A percentile compares a stretch with the other conserved stretches of the same genome.
Conservation (phyloP, 2,797 vertebrate species). For the Sebastes oblongus region DNA sequence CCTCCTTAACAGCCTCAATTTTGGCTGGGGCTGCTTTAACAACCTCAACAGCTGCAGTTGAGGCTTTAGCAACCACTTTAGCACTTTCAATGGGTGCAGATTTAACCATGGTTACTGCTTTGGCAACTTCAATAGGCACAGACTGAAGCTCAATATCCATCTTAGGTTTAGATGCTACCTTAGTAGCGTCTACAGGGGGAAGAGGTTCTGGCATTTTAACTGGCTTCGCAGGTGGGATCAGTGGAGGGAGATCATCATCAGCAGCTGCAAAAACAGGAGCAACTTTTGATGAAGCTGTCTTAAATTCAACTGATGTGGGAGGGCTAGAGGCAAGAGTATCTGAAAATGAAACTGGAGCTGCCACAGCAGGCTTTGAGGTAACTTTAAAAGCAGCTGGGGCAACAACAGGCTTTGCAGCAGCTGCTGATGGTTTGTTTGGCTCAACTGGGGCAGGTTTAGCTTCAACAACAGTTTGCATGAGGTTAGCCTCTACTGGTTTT, state of each 20-base stretch:
- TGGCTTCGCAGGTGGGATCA: conserved; percentile 89
- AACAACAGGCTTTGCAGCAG: conserved; percentile 41
- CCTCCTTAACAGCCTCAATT: neutral
- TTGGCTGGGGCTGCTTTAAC: neutral
- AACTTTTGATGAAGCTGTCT: conserved; percentile 44
- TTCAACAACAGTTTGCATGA: conserved; percentile 31
- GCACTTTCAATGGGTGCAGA: neutral
- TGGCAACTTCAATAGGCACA: neutral
- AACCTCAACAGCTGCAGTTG: neutral
- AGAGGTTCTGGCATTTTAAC: conserved; percentile 54
- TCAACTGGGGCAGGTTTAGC: conserved; percentile 35
- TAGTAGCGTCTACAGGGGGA: neutral
- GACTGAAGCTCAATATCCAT: neutral
- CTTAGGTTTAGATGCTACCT: neutral
- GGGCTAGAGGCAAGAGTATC: conserved; percentile 66
- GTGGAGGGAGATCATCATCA: conserved; percentile 92
- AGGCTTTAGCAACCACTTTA: neutral
- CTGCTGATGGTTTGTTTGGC: conserved; percentile 16
- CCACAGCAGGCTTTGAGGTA: conserved; percentile 68
- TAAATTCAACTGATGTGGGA: conserved; percentile 64
- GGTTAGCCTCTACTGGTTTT: conserved; percentile 23
- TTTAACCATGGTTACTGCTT: neutral
- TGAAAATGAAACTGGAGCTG: conserved; percentile 74
- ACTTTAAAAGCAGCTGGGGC: conserved; percentile 74
- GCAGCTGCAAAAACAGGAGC: conserved; percentile 11